Percentiles rank a stretch among this genome's conserved stretches.
Conservation (phyloP, 2,113 vertebrate genomes). For the Corvus hawaiiensis region DNA sequence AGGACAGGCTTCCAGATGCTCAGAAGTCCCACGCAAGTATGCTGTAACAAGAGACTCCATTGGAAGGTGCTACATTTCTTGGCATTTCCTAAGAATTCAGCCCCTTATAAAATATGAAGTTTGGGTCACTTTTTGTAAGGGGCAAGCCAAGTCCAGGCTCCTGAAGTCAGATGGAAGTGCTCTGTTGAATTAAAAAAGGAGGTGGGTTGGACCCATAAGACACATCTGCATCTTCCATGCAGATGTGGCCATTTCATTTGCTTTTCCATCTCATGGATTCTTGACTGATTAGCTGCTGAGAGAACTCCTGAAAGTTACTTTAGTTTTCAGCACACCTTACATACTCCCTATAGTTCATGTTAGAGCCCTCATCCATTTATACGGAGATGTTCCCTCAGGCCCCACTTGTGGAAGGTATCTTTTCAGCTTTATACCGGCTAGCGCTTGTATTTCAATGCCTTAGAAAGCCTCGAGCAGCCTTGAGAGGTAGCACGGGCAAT, state of each 20-base stretch:
- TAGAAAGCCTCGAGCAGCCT: too few species aligned
- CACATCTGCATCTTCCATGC: background rate
- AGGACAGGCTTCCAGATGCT: background rate
- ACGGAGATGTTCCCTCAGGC: background rate
- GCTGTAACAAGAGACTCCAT: background rate
- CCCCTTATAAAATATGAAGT: background rate
- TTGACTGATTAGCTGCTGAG: background rate
- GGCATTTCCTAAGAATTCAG: background rate
- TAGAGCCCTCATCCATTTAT: background rate
- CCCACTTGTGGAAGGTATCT: too few species aligned
- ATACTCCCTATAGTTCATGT: background rate
- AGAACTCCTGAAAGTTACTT: background rate
- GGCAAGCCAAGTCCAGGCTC: background rate
- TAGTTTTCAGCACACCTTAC: background rate
- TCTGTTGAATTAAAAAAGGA: background rate
- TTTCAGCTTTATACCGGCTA: too few species aligned
- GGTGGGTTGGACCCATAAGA: background rate
- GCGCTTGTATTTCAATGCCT: too few species aligned
- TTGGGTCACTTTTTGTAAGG: background rate
- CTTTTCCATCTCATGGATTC: background rate
- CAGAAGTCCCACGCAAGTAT: background rate
- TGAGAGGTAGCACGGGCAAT: too few species aligned
- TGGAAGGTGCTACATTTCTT: conserved; percentile 3
- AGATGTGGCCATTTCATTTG: background rate
- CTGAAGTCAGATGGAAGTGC: background rate